A percentile compares a stretch with the other conserved stretches of the same genome.
Evolutionary conservation across 2,113 vertebrate genomes (phyloP).

Genomic region (Mus musculus): DNA sequence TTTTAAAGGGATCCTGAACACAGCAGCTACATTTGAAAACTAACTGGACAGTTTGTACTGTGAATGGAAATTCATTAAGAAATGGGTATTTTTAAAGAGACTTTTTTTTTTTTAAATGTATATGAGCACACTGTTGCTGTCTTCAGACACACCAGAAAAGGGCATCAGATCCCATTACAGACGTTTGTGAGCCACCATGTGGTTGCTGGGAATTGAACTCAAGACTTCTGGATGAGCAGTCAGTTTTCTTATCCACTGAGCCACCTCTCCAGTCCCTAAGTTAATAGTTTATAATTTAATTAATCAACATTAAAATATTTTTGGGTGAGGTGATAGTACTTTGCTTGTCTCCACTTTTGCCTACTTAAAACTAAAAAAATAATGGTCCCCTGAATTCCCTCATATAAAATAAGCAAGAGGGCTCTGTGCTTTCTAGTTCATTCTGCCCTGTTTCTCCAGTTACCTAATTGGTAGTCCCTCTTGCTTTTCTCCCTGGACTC

Average conservation of each 20-base stretch:
- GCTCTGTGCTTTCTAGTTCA: background rate
- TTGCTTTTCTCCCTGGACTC: slow-evolving; percentile 6
- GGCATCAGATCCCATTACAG: too few relatives aligned
- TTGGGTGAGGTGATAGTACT: background rate
- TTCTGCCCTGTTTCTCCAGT: background rate
- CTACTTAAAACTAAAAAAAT: slow-evolving; percentile 12
- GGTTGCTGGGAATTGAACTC: too few relatives aligned
- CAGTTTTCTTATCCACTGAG: too few relatives aligned
- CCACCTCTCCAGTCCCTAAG: background rate
- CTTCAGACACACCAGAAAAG: too few relatives aligned
- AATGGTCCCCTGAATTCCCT: slow-evolving; percentile 9
- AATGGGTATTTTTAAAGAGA: background rate
- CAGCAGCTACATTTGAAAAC: background rate
- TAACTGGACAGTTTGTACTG: background rate
- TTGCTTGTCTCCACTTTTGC: background rate
- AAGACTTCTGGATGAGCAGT: too few relatives aligned
- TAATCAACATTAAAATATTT: background rate
- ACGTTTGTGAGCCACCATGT: too few relatives aligned
- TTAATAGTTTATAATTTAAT: background rate
- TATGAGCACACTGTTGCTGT: too few relatives aligned
- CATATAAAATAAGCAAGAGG: slow-evolving; percentile 12
- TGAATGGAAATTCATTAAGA: background rate
- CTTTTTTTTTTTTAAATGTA: too few relatives aligned
- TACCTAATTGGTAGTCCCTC: background rate
- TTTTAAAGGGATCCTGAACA: background rate